Evolutionary conservation across 2,797 vertebrate species (phyloP), one percentile per base, ranked within the genome.

Genomic region (Percopsis omiscomaycus): DNA sequence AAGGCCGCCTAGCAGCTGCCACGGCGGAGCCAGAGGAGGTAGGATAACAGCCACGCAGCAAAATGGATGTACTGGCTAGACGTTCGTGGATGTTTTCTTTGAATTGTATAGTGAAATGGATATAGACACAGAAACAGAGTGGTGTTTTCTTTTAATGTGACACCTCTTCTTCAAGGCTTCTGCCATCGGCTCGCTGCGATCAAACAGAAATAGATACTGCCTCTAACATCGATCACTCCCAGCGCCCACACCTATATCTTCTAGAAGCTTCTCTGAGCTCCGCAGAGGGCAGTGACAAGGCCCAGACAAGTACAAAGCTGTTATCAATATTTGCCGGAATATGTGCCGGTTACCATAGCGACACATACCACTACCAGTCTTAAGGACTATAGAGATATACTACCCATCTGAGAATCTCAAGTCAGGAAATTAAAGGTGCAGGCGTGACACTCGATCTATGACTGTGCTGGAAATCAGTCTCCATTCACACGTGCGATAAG

Each of bases 1-100:
- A 99, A 88, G 97, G 98, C 74, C 94, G 94, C 60, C 93, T 98
- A 79, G 98, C 98, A 58, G 96, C 96, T 52, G 94, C 94, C 73
- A 99, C 96, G 0, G 96, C 97, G 58, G 96, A 99, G 81, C 95
- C 93, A 27, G 94, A 98, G 80, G 98, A 99, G 96, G 98, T 99
- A 85, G 92, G 93, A 69, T 5, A 28, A 42, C 42, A 55, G 13
- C 13, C 66, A 16, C 29, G 0, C 68, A 59, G 54, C 5, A 53
- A 42, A 68, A 15, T 30, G 55, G 1, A 46, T 13, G 44, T 11
- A 22, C 22, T 22, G 22, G 22, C 22, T 22, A 22, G 22, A 22
- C 22, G 22, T 22, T 32, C 30, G 5, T 42, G 9, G 8, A 6
- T 42, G 37, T 42, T 42, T 42, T 9, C 6, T 42, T 42, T 10